phyloP scores from a whole-genome alignment of 2,888 invertebrate genomes.

The Phragmatobia fuliginosa region DNA sequence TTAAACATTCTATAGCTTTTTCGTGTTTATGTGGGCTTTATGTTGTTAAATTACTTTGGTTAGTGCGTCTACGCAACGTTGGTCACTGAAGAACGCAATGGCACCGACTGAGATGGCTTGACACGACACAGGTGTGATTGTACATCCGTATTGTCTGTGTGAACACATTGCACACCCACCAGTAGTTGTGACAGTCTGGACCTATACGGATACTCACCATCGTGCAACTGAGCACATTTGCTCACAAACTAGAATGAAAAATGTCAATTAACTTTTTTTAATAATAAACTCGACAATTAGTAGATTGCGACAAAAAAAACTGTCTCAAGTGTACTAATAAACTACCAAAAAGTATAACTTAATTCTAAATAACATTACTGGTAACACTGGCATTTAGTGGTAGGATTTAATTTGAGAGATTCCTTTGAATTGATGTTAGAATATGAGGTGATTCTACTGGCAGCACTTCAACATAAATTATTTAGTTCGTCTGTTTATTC shows the following conservation, averaged over 20 bases:
- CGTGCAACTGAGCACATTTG: not conserved
- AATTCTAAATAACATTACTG: not conserved
- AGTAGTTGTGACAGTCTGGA: slow-evolving; percentile 42
- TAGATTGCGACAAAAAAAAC: not conserved
- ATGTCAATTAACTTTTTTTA: too few species aligned
- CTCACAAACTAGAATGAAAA: slow-evolving; percentile 1
- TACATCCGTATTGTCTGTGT: slow-evolving; percentile 64
- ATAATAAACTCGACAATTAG: not conserved
- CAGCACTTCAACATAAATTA: not conserved
- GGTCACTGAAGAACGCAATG: slow-evolving; percentile 74
- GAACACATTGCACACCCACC: slow-evolving; percentile 70
- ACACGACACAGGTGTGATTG: slow-evolving; percentile 73
- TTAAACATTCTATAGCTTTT: slow-evolving; percentile 30
- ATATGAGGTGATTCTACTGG: not conserved
- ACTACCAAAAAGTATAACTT: not conserved
- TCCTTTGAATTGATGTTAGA: not conserved
- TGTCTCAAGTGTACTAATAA: not conserved
- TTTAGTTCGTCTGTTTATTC: not conserved
- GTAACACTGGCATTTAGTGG: not conserved
- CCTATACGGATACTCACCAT: not conserved
- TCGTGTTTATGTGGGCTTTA: slow-evolving; percentile 41
- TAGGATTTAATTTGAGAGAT: not conserved
- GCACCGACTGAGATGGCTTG: slow-evolving; percentile 78
- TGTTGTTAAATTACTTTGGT: slow-evolving; percentile 47
- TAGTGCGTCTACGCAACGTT: slow-evolving; percentile 84